phyloP scores from a whole-genome alignment of 2,888 invertebrate genomes.

The Ophion costatus region DNA sequence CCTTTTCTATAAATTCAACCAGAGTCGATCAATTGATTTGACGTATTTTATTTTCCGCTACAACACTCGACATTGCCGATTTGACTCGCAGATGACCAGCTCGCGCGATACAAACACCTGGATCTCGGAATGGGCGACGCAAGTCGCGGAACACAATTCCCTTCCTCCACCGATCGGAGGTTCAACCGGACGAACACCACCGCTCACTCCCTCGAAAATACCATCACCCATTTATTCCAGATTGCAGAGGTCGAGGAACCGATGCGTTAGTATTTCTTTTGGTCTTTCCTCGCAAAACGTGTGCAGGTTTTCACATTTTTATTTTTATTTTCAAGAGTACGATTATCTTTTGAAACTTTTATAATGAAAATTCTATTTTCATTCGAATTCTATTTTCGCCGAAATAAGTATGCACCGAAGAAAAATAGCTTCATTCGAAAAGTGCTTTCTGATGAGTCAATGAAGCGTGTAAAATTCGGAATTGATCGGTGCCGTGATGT shows the following conservation, averaged over 20 bases:
- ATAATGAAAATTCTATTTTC: no score
- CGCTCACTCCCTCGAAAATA: slow-evolving; percentile 88
- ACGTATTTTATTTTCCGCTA: not conserved
- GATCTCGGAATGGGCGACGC: slow-evolving; percentile 84
- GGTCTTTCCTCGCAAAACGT: not conserved
- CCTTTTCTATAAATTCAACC: not conserved
- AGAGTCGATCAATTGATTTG: not conserved
- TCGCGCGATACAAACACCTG: slow-evolving; percentile 81
- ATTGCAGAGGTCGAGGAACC: slow-evolving; percentile 74
- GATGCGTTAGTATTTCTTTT: slow-evolving; percentile 68
- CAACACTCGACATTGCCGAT: not conserved
- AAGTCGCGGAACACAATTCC: slow-evolving; percentile 82
- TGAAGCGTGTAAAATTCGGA: no score
- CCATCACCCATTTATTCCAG: slow-evolving; percentile 90
- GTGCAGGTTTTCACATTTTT: no score
- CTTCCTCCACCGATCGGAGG: slow-evolving; percentile 77
- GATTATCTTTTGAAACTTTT: no score
- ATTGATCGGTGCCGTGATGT: no score
- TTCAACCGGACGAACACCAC: slow-evolving; percentile 76
- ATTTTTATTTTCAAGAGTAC: not conserved
- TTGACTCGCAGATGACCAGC: slow-evolving; percentile 75
- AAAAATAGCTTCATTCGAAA: no score
- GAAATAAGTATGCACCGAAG: not conserved
- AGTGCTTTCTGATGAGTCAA: no score
- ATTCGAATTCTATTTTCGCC: no score